Base-by-base conservation (phyloP, 2,888 invertebrate genomes). In the Digitonthophagus gazella region DNA sequence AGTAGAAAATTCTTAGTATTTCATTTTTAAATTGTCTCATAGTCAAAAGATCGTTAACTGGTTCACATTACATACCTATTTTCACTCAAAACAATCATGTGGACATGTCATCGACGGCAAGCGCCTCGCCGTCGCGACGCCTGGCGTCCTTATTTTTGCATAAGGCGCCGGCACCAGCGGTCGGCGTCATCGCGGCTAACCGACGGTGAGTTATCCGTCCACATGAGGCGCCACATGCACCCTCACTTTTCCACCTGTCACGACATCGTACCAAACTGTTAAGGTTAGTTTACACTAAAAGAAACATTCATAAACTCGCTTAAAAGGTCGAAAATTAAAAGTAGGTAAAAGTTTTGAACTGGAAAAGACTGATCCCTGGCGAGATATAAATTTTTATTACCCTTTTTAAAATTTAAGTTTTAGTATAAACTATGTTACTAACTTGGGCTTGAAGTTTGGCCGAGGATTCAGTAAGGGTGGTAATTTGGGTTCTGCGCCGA, bases 381-480 rank as follows among this genome's bases (percentile, higher is more conserved):
- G n/a, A n/a, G n/a, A n/a, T n/a, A n/a, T n/a, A 22, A 22, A 6
- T 4, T 22, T 44, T 44, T 44, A 6, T 44, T 44, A 11, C 11
- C 28, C 8, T 44, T 44, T 8, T 3, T 8, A 4, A 6, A 44
- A 44, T 11, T 2, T 1, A 44, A 44, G 2, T 8, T 8, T 44
- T 5, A 5, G 28, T 44, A 8, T 6, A 44, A 44, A 44, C 6
- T 1, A 22, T 56, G 65, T 67, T 58, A 67, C 74, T 68, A 70
- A 75, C 75, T 75, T 75, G 75, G 67, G 72, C 66, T 68, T 75
- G 72, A 28, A 74, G 71, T 54, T 71, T 72, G 65, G 71, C 69
- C 67, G 71, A 72, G 74, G 75, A 76, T 69, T 75, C 75, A 74
- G 72, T 65, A 66, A 74, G 73, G 73, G 75, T 70, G 74, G 74